Evolutionary conservation across 2,113 vertebrate species (phyloP).

Genomic region (Seriola aureovittata): DNA sequence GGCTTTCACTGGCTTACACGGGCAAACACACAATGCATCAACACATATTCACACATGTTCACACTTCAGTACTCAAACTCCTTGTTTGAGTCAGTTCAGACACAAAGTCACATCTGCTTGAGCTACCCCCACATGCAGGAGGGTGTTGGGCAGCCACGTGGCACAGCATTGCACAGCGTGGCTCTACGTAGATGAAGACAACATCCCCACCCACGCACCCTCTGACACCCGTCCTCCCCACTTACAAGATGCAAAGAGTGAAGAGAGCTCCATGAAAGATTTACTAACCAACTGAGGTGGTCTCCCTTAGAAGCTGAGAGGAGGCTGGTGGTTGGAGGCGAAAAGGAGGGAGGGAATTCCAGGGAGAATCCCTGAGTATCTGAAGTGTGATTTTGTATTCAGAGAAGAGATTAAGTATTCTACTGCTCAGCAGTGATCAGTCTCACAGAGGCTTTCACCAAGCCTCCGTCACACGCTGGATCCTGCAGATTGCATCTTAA

Average conservation of each 20-base stretch:
- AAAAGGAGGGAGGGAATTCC: conserved; percentile 59
- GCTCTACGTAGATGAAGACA: conserved; percentile 66
- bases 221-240: conserved; percentile 55
- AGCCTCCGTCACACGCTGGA: conserved; percentile 36
- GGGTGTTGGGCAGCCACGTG: conserved; percentile 50
- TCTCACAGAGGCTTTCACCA: conserved; percentile 53
- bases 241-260: conserved; percentile 46
- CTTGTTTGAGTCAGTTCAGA: conserved; percentile 34
- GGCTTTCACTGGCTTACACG: background rate
- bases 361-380: conserved; percentile 61
- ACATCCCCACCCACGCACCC: conserved; percentile 54
- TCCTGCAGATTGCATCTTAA: conserved; percentile 47
- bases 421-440: conserved; percentile 65
- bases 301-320: conserved; percentile 61
- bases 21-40: conserved; percentile 24
- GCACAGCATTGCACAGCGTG: conserved; percentile 59
- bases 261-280: conserved; percentile 69
- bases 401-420: conserved; percentile 71
- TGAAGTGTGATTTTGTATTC: conserved; percentile 75
- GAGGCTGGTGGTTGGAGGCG: conserved; percentile 39
- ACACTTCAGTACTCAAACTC: conserved; percentile 16
- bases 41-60: conserved; percentile 11
- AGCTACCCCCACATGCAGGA: conserved; percentile 51
- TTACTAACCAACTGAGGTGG: conserved; percentile 63
- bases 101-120: conserved; percentile 47